These are phyloP conservation scores for Aproaerema taeniolella DNA, from an alignment of 2,888 invertebrate species.

Conservation along the genomic window DNA sequence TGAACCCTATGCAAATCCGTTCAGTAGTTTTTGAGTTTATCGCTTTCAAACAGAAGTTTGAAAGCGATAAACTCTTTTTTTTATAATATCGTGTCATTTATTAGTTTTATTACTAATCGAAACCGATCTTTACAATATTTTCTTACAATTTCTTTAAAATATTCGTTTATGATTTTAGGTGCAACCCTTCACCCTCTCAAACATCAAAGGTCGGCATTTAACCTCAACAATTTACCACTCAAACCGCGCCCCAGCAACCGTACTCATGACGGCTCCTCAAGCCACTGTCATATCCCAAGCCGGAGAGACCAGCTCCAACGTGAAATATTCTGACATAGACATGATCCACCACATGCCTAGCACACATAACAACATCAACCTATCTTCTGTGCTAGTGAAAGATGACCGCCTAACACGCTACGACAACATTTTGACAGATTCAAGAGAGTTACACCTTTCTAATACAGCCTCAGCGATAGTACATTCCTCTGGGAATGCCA, in stretches of 20 bases:
- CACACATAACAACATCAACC: slow-evolving; percentile 38
- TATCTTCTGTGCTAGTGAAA: slow-evolving; percentile 53
- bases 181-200: slow-evolving; percentile 57
- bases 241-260: slow-evolving; percentile 54
- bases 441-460: slow-evolving; percentile 51
- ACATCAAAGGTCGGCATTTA: slow-evolving; percentile 55
- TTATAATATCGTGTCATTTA: no score
- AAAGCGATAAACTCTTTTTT: no score
- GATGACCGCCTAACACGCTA: slow-evolving; percentile 53
- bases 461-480: slow-evolving; percentile 58
- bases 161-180: slow-evolving; percentile 38
- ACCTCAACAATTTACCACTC: slow-evolving; percentile 64
- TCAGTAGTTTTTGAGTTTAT: no score
- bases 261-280: slow-evolving; percentile 59
- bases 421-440: slow-evolving; percentile 51
- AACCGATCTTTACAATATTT: background rate
- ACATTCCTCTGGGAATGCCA: slow-evolving; percentile 53
- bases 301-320: slow-evolving; percentile 33
- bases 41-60: no score
- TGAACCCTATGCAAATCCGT: no score
- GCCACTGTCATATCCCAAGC: slow-evolving; percentile 64
- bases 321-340: slow-evolving; percentile 56
- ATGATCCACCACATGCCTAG: slow-evolving; percentile 49
- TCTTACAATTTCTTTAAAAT: background rate
- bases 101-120: no score